phyloP scores from a whole-genome alignment of 2,888 invertebrate species.

The Rhagium mordax region DNA sequence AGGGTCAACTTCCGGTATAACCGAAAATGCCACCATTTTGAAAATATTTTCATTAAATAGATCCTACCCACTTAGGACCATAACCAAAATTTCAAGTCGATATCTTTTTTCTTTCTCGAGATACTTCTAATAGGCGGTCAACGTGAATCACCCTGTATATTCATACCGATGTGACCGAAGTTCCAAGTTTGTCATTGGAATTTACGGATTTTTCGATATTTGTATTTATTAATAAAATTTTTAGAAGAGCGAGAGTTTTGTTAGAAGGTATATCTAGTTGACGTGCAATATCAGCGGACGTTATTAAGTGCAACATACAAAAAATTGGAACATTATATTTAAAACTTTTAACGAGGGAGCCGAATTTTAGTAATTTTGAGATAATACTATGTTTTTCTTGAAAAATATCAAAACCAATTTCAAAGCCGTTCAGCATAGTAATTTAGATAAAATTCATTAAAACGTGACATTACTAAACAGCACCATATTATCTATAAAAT shows the following conservation, averaged over 20 bases:
- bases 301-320: not conserved
- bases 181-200: too few species aligned
- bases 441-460: slow-evolving; percentile 27
- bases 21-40: too few species aligned
- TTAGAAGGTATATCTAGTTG: not conserved
- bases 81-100: too few species aligned
- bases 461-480: slow-evolving; percentile 29
- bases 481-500: slow-evolving; percentile 22
- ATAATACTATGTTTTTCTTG: slow-evolving; percentile 39
- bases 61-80: too few species aligned
- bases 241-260: not conserved
- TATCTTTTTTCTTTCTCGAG: too few species aligned
- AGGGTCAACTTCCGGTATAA: too few species aligned
- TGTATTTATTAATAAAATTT: too few species aligned
- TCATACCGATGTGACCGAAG: too few species aligned
- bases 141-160: too few species aligned
- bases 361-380: slow-evolving; percentile 48
- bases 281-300: not conserved
- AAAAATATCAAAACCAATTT: slow-evolving; percentile 20
- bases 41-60: too few species aligned
- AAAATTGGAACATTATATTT: slow-evolving; percentile 7
- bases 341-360: slow-evolving; percentile 10
- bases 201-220: too few species aligned
- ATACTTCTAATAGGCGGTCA: too few species aligned
- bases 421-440: not conserved